Evolutionary conservation across 2,797 vertebrate genomes (phyloP), one percentile per base, ranked within the genome.

Genomic region (Lophotriccus pileatus): DNA sequence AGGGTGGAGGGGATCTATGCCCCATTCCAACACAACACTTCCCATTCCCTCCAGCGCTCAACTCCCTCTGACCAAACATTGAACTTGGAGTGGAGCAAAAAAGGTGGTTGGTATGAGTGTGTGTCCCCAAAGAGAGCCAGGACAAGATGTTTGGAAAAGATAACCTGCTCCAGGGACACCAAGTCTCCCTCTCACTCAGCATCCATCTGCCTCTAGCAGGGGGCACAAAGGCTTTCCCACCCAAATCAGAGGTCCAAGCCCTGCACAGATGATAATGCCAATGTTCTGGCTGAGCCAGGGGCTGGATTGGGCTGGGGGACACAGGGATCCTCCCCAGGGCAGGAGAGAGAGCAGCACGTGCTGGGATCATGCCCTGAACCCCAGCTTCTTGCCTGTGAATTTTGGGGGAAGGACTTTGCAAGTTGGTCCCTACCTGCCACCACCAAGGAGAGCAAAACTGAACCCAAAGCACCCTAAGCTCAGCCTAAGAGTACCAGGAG

Each of bases 401-500:
- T 72, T 0, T 6, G 27, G 53, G 60, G 49, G 15, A 12, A 47
- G 15, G 6, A 17, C 12, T 55, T 63, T 9, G 34, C 20, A 6
- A 53, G 59, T 2, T 9, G 1, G 15, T 23, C 32, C 59, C 68
- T 44, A 6, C 32, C 46, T 64, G 37, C 25, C 58, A 15, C 41
- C 2, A 6, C 30, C 13, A 41, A 60, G 46, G 63, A 69, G 50
- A 43, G 46, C 43, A 47, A 44, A 79, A 46, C 67, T 6, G 11
- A 60, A 50, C 46, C 46, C 23, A 10, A 60, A 87, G 34, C 1
- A 4, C 53, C 63, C 50, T 47, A 3, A 36, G 14, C 34, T 18
- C 46, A 63, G 18, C 46, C 37, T n/a, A 7, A 32, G 30, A 0
- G 0, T 0, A 1, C 7, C 0, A 3, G 23, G 34, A 44, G 30